These are phyloP conservation scores for Vulpes ferrilata DNA, from an alignment of 2,113 vertebrate genomes.

Conservation along the genomic window DNA sequence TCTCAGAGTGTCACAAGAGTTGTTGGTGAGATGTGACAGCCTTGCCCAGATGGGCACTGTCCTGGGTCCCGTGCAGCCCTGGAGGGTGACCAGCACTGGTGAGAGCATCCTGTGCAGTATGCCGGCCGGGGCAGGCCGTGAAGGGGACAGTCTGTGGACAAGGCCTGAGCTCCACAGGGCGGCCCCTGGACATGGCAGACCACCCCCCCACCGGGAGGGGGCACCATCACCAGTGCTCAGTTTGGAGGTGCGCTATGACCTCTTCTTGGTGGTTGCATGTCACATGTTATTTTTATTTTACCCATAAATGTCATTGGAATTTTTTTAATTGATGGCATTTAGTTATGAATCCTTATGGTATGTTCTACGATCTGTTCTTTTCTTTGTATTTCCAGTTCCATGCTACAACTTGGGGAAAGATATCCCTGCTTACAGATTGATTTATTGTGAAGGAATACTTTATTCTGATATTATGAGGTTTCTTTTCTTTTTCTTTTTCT, in stretches of 20 bases:
- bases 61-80: not conserved
- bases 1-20: no score
- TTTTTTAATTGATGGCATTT: not conserved
- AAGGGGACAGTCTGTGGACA: no score
- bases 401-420: not conserved
- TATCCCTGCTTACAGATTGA: not conserved
- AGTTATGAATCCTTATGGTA: not conserved
- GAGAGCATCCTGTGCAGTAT: not conserved
- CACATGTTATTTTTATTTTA: not conserved
- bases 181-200: fast-evolving
- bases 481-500: not conserved
- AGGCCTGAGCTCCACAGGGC: not conserved
- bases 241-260: no score
- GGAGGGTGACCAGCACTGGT: fast-evolving
- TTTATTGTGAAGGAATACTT: not conserved
- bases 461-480: not conserved
- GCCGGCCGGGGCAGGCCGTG: fast-evolving
- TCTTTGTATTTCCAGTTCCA: not conserved
- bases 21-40: fast-evolving
- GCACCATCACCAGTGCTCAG: no score
- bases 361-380: not conserved
- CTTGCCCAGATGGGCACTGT: not conserved
- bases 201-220: no score
- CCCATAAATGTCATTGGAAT: not conserved
- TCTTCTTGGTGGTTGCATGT: fast-evolving